phyloP scores from a whole-genome alignment of 2,113 vertebrate genomes.

The Dasypus novemcinctus region DNA sequence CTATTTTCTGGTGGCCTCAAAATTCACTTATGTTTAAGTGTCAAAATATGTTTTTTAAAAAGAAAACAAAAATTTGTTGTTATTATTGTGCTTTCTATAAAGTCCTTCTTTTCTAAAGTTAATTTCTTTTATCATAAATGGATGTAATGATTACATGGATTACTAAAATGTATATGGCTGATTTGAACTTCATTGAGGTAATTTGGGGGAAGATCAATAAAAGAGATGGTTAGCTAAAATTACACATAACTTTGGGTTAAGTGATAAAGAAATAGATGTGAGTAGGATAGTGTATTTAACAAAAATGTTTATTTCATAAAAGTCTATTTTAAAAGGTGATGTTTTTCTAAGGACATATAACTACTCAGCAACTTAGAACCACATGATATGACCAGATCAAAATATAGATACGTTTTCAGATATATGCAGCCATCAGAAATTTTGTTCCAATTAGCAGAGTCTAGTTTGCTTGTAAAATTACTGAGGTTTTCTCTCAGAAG shows the following conservation, averaged over 20 bases:
- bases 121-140: not conserved
- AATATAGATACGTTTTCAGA: not conserved
- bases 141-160: not conserved
- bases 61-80: not conserved
- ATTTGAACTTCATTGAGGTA: not conserved
- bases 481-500: not conserved
- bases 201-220: not conserved
- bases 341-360: not conserved
- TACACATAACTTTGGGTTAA: not conserved
- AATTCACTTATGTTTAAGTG: not conserved
- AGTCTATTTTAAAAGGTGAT: not conserved
- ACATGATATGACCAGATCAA: not conserved
- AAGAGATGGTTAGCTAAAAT: not conserved
- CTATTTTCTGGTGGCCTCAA: not conserved
- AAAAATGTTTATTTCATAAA: not conserved
- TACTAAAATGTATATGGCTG: not conserved
- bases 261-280: not conserved
- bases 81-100: not conserved
- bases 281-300: not conserved
- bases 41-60: not conserved
- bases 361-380: not conserved
- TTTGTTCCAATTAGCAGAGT: not conserved
- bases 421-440: not conserved
- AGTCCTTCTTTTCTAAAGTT: not conserved
- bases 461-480: not conserved